phyloP scores from a whole-genome alignment of 2,797 vertebrate genomes.

The Phoebastria nigripes region DNA sequence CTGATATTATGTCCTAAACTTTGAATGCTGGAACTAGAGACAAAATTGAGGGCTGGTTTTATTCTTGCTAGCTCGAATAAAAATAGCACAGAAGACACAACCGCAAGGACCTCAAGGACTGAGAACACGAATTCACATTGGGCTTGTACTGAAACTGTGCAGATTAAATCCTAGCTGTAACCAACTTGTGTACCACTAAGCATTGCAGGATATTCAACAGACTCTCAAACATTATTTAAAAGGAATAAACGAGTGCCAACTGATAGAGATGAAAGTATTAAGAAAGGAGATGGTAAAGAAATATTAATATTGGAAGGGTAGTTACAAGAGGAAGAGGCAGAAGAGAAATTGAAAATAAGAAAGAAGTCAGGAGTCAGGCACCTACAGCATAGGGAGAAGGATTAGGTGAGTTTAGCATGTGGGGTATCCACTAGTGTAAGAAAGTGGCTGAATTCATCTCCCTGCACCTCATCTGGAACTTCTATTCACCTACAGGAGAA shows the following conservation, averaged over 20 bases:
- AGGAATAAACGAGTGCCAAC: background rate
- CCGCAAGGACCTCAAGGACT: background rate
- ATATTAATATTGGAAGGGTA: background rate
- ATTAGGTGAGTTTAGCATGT: background rate
- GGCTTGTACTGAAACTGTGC: background rate
- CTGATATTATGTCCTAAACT: background rate
- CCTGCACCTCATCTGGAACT: background rate
- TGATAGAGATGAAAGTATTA: background rate
- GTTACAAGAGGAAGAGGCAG: background rate
- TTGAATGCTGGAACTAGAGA: background rate
- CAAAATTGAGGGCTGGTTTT: background rate
- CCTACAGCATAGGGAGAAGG: background rate
- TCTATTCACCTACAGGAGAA: background rate
- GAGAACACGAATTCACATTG: background rate
- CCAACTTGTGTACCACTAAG: background rate
- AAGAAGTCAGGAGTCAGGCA: background rate
- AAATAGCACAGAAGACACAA: background rate
- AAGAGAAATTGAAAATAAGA: background rate
- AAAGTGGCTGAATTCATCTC: background rate
- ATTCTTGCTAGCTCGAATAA: background rate
- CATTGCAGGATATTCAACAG: background rate
- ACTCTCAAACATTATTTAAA: background rate
- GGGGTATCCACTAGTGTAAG: background rate
- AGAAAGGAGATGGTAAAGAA: background rate
- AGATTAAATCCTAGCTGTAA: background rate